Evolutionary conservation across 2,797 vertebrate genomes (phyloP).

Genomic region (Sebastes reedi): DNA sequence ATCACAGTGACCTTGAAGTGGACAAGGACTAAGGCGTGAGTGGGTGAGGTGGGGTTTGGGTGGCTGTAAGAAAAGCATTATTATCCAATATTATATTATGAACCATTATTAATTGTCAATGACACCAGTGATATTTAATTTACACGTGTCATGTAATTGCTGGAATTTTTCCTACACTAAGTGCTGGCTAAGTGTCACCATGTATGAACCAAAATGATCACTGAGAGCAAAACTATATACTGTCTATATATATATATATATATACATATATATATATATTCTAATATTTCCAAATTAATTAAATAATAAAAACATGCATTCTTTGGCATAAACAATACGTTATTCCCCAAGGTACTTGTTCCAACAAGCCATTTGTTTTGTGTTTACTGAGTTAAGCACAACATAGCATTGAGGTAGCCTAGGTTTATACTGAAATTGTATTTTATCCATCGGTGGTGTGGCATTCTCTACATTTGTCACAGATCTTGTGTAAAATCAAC

Average conservation of each 20-base stretch:
- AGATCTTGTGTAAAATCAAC: not conserved
- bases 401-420: not conserved
- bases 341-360: not conserved
- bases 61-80: not conserved
- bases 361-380: not conserved
- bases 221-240: not conserved
- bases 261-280: too few relatives aligned
- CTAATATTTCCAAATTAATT: too few relatives aligned
- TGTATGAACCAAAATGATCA: not conserved
- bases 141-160: not conserved
- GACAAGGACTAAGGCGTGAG: not conserved
- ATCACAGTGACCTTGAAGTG: constrained; percentile 4
- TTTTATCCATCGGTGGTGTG: not conserved
- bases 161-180: not conserved
- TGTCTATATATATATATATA: too few relatives aligned
- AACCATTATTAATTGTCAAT: not conserved
- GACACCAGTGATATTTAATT: not conserved
- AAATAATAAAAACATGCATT: not conserved
- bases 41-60: not conserved
- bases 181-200: not conserved
- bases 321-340: not conserved
- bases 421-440: not conserved
- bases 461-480: not conserved
- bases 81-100: not conserved
- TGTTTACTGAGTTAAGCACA: not conserved